Percentiles rank a stretch among this genome's conserved stretches.
These are phyloP conservation scores for Struthio camelus DNA, from an alignment of 2,113 vertebrate species.

Conservation along the genomic window DNA sequence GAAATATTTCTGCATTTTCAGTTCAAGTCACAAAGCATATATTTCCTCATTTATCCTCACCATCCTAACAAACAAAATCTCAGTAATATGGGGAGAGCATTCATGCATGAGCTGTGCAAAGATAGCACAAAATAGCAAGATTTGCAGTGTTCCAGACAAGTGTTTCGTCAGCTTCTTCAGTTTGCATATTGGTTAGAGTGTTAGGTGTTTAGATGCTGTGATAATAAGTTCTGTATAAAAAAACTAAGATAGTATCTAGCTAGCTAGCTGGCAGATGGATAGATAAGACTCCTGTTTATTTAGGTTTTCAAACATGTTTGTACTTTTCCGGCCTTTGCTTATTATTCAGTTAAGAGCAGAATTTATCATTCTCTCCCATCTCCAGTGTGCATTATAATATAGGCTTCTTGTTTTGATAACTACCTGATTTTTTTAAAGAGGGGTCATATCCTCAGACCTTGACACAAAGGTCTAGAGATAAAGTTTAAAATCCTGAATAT, in stretches of 20 bases:
- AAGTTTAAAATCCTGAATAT: neutral
- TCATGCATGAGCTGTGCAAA: constrained; percentile 45
- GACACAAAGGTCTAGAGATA: neutral
- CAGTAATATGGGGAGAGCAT: constrained; percentile 17
- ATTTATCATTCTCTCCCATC: neutral
- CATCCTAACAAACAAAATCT: constrained; percentile 55
- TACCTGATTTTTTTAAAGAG: neutral
- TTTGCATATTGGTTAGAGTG: neutral
- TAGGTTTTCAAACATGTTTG: neutral
- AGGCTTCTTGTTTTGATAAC: neutral
- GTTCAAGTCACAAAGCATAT: constrained; percentile 58
- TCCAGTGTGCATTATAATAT: neutral
- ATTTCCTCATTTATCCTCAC: constrained; percentile 56
- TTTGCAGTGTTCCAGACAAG: constrained; percentile 15
- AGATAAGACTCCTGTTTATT: neutral
- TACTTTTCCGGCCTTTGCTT: neutral
- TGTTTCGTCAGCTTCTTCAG: constrained; percentile 35
- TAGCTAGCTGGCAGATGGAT: neutral
- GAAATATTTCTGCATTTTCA: constrained; percentile 44
- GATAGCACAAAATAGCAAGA: constrained; percentile 28
- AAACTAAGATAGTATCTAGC: neutral
- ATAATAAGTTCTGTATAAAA: neutral
- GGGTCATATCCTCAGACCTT: neutral
- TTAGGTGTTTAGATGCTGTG: neutral
- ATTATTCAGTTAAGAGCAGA: neutral